Evolutionary conservation across 1,140 invertebrate species (phyloP), one percentile per base, ranked within the genome.

Genomic region (Ceratoteleas bidentatus): DNA sequence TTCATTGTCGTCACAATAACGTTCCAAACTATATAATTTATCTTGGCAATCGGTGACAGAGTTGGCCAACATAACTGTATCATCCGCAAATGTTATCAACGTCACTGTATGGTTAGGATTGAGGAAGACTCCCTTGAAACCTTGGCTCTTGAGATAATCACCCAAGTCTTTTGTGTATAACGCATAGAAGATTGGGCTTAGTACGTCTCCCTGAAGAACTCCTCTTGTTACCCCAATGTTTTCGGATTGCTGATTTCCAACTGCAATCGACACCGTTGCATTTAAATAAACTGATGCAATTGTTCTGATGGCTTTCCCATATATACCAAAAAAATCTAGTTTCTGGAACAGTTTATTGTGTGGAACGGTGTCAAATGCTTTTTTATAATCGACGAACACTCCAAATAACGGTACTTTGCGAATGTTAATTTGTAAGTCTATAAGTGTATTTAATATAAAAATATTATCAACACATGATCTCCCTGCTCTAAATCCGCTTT

Each of bases 71-170:
- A 64, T 64, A 6, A 64, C 4, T 4, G 60, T 64, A 15, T 64
- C 47, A 11, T 64, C 60, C 0, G 60, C 60, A 36, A 64, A 64
- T 0, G 60, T 64, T 14, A 47, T 64, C 33, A 64, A 10, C 24
- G n/a, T n/a, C n/a, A n/a, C n/a, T n/a, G n/a, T n/a, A n/a, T n/a
- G n/a, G n/a, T n/a, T n/a, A n/a, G n/a, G n/a, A n/a, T n/a, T n/a
- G n/a, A n/a, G n/a, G n/a, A n/a, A n/a, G n/a, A n/a, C n/a, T n/a
- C n/a, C n/a, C n/a, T n/a, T n/a, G n/a, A n/a, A n/a, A n/a, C n/a
- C n/a, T n/a, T n/a, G n/a, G n/a, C n/a, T n/a, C n/a, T n/a, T n/a
- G n/a, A n/a, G n/a, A n/a, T n/a, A n/a, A n/a, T n/a, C n/a, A n/a
- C n/a, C n/a, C n/a, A n/a, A n/a, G n/a, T n/a, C n/a, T n/a, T n/a